These are phyloP conservation scores for Sphinx pinastri DNA, from an alignment of 2,888 invertebrate species.

Conservation along the genomic window DNA sequence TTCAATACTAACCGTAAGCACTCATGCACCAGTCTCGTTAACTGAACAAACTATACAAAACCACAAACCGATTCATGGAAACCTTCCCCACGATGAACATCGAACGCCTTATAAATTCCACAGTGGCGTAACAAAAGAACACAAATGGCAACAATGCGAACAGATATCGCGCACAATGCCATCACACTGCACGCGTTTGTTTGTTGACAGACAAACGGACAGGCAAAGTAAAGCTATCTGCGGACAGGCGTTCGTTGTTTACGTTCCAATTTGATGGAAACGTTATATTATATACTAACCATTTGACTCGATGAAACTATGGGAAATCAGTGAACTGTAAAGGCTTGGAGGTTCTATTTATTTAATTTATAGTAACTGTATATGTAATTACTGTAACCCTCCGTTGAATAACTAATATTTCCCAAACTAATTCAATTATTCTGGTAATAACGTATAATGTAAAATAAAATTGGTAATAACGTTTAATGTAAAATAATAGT, in stretches of 20 bases:
- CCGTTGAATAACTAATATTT: too few species aligned
- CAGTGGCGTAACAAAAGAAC: conserved; percentile 38
- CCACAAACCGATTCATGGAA: neutral
- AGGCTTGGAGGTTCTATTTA: too few species aligned
- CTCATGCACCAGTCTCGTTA: too few species aligned
- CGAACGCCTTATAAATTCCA: neutral
- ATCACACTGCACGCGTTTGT: neutral
- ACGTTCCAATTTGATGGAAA: conserved; percentile 19
- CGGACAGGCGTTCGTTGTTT: neutral
- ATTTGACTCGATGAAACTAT: neutral
- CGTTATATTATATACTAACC: neutral
- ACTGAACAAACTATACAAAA: neutral
- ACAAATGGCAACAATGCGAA: conserved; percentile 37
- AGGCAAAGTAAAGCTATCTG: too few species aligned
- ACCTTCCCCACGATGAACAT: neutral
- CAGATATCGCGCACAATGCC: conserved; percentile 11
- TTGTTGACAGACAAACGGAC: neutral
- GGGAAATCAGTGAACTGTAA: neutral
- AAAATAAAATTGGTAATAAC: too few species aligned
- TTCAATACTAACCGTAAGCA: too few species aligned
- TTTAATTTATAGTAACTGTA: too few species aligned
- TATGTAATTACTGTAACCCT: too few species aligned
- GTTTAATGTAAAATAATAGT: too few species aligned
- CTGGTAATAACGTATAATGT: too few species aligned
- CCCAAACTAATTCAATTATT: too few species aligned